Evolutionary conservation across 1,140 invertebrate genomes (phyloP).

Genomic region (Solenopsis fugax): DNA sequence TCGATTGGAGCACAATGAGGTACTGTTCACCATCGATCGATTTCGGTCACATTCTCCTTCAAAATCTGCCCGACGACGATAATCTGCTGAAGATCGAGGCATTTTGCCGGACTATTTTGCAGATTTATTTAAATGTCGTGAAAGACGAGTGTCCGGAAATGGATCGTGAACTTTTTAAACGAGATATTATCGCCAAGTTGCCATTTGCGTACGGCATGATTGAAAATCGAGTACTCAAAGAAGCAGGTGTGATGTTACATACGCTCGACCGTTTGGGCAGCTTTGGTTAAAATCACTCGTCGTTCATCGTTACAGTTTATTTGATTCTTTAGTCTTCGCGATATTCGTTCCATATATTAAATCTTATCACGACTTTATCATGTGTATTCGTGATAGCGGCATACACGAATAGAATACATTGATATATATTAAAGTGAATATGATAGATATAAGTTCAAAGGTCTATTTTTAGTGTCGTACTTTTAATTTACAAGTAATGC

Average conservation of each 20-base stretch:
- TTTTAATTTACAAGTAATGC: constrained; percentile 4
- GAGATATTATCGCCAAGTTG: constrained; percentile 62
- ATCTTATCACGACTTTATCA: not conserved
- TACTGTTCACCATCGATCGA: constrained; percentile 78
- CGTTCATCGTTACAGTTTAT: constrained; percentile 10
- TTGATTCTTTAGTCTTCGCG: not conserved
- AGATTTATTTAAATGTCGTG: constrained; percentile 65
- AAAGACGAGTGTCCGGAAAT: constrained; percentile 48
- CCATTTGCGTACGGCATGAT: constrained; percentile 15
- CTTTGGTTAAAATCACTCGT: not conserved
- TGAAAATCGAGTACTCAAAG: constrained; percentile 20
- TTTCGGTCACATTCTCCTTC: constrained; percentile 74
- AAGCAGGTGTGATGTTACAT: constrained; percentile 43
- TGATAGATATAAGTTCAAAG: not conserved
- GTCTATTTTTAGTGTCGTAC: not conserved
- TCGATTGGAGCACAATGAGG: constrained; percentile 80
- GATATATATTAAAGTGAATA: not conserved
- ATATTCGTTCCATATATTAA: not conserved
- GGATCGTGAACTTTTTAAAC: constrained; percentile 12
- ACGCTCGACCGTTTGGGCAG: constrained; percentile 39
- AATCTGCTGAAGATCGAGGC: constrained; percentile 5
- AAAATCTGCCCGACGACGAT: constrained; percentile 53
- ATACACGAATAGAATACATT: not conserved
- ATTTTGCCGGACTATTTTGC: constrained; percentile 48
- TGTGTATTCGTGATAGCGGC: not conserved